Evolutionary conservation across 1,140 invertebrate genomes (phyloP).

Genomic region (Tribolium madens): DNA sequence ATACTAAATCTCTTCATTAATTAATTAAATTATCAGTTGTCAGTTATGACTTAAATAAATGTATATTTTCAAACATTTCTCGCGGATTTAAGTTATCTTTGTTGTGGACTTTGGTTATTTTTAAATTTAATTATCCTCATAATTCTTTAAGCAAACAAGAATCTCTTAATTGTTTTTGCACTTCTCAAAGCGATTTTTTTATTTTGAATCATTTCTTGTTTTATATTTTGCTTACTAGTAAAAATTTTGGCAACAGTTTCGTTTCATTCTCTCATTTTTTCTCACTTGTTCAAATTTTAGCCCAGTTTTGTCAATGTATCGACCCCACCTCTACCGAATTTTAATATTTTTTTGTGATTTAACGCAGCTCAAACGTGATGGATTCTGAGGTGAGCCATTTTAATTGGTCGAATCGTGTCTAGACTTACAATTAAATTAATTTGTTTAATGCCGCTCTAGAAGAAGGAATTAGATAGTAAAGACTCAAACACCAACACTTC

Average conservation of each 20-base stretch:
- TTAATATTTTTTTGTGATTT: neutral
- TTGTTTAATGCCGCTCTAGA: conserved; percentile 7
- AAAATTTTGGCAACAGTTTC: neutral
- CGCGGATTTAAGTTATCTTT: too few relatives aligned
- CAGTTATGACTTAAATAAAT: too few relatives aligned
- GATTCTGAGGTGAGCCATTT: neutral
- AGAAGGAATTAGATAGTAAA: conserved; percentile 16
- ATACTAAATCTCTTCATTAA: neutral
- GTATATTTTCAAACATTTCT: too few relatives aligned
- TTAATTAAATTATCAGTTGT: neutral
- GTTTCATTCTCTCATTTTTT: neutral
- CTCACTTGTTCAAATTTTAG: neutral
- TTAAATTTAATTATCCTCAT: too few relatives aligned
- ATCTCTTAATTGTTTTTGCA: too few relatives aligned
- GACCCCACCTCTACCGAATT: neutral
- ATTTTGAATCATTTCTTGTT: too few relatives aligned
- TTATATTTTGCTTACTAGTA: too few relatives aligned
- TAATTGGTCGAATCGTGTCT: neutral
- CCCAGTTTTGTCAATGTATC: neutral
- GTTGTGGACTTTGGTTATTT: too few relatives aligned
- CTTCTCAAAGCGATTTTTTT: too few relatives aligned
- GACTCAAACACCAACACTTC: conserved; percentile 5
- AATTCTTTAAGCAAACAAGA: too few relatives aligned
- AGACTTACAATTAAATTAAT: neutral
- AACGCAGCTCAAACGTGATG: neutral